Evolutionary conservation across 2,797 vertebrate species (phyloP).

Genomic region (Poecile montanus): DNA sequence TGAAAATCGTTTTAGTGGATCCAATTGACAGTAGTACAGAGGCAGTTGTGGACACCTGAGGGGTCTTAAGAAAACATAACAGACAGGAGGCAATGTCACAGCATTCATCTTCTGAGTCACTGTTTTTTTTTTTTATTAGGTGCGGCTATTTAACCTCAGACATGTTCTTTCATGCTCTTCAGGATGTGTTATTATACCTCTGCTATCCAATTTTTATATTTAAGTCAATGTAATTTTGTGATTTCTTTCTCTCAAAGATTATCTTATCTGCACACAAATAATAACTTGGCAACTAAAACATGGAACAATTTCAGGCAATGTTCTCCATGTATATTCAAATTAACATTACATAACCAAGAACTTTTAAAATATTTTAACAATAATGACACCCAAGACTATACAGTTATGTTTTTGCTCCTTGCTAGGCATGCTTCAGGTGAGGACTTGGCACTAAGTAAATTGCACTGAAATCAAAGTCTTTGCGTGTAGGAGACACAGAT

Average conservation of each 20-base stretch:
- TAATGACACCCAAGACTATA: not conserved
- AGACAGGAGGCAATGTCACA: not conserved
- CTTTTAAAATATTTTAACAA: not conserved
- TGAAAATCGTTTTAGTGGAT: slow-evolving; percentile 8
- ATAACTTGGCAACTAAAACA: not conserved
- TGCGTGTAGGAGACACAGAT: not conserved
- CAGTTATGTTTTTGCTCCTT: not conserved
- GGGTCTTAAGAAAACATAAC: not conserved
- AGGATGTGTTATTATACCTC: not conserved
- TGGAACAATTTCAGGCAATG: not conserved
- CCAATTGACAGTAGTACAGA: not conserved
- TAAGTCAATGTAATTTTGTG: not conserved
- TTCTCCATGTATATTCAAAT: not conserved
- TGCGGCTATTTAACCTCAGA: not conserved
- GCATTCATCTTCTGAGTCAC: not conserved
- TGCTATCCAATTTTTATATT: not conserved
- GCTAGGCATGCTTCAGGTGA: not conserved
- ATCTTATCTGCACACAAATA: not conserved
- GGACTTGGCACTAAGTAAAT: not conserved
- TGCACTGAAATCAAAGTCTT: not conserved
- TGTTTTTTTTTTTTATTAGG: not conserved
- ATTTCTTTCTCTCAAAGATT: not conserved
- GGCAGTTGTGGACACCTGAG: not conserved
- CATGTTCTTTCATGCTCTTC: not conserved
- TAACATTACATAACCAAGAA: not conserved